Evolutionary conservation across 2,797 vertebrate species (phyloP).

Genomic region (Gobio occitaniae): DNA sequence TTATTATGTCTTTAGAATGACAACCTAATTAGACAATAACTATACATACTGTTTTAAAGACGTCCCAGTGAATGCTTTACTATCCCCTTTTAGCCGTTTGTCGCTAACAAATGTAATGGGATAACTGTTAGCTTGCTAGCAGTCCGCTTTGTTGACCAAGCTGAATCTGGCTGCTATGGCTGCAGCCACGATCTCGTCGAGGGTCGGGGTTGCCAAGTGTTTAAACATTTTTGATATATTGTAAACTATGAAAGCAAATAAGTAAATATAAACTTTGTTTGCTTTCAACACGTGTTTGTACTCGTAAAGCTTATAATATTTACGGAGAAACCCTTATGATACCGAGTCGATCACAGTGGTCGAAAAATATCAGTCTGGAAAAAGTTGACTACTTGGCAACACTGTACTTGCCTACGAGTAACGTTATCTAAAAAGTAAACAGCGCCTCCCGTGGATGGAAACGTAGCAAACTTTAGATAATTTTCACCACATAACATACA

Average conservation of each 20-base stretch:
- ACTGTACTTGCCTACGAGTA: neutral
- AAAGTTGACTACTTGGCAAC: slow-evolving; percentile 24
- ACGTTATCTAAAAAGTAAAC: neutral
- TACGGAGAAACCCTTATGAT: neutral
- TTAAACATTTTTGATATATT: neutral
- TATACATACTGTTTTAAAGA: neutral
- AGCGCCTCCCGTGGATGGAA: slow-evolving; percentile 22
- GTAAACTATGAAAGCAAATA: too few relatives aligned
- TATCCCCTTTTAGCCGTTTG: neutral
- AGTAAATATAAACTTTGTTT: too few relatives aligned
- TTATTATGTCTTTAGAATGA: neutral
- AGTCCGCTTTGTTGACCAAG: slow-evolving; percentile 56
- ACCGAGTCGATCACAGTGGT: too few relatives aligned
- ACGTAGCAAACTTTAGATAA: neutral
- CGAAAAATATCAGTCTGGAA: neutral
- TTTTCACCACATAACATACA: neutral
- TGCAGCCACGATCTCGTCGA: slow-evolving; percentile 46
- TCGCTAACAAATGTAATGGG: neutral
- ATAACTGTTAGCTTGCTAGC: neutral
- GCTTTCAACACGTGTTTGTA: neutral
- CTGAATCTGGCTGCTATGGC: slow-evolving; percentile 62
- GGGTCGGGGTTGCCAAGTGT: slow-evolving; percentile 22
- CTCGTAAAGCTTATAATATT: neutral
- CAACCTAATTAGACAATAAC: neutral
- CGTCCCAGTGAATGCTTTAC: neutral